A percentile compares a stretch with the other conserved stretches of the same genome.
Evolutionary conservation across 2,888 invertebrate species (phyloP).

Genomic region (Molorchus minor): DNA sequence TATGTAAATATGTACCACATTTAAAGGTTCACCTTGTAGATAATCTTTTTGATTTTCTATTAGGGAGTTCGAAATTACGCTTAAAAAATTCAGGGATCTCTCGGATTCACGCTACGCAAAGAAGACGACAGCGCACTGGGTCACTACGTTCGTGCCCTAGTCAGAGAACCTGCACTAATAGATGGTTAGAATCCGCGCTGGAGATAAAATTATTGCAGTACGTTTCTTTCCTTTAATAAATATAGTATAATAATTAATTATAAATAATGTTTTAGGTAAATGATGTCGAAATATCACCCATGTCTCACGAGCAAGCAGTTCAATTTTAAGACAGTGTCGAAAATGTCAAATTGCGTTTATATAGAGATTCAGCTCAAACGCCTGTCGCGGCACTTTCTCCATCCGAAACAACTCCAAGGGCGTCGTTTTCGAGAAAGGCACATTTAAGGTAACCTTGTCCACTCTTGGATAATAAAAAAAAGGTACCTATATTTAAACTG

Average conservation of each 20-base stretch:
- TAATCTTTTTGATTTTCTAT: constrained; percentile 24
- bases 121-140: constrained; percentile 84
- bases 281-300: constrained; percentile 80
- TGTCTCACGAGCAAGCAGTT: constrained; percentile 89
- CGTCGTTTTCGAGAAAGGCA: constrained; percentile 71
- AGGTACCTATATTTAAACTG: too few species aligned
- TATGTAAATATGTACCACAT: too few species aligned
- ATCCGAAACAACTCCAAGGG: constrained; percentile 67
- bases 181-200: constrained; percentile 84
- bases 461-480: too few species aligned
- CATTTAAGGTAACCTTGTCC: constrained; percentile 74
- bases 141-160: constrained; percentile 85
- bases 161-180: constrained; percentile 86
- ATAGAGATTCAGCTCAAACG: constrained; percentile 80
- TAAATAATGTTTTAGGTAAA: constrained; percentile 82
- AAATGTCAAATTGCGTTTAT: constrained; percentile 78
- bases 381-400: constrained; percentile 82
- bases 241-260: constrained; percentile 5
- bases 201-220: constrained; percentile 88
- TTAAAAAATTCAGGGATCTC: constrained; percentile 83
- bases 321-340: constrained; percentile 81
- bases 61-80: constrained; percentile 87
- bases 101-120: constrained; percentile 88
- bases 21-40: too few species aligned
- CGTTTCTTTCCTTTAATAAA: too few species aligned